Evolutionary conservation across 64 coral and sea anemone genomes (phyloP).

Genomic region (Exaiptasia diaphana): DNA sequence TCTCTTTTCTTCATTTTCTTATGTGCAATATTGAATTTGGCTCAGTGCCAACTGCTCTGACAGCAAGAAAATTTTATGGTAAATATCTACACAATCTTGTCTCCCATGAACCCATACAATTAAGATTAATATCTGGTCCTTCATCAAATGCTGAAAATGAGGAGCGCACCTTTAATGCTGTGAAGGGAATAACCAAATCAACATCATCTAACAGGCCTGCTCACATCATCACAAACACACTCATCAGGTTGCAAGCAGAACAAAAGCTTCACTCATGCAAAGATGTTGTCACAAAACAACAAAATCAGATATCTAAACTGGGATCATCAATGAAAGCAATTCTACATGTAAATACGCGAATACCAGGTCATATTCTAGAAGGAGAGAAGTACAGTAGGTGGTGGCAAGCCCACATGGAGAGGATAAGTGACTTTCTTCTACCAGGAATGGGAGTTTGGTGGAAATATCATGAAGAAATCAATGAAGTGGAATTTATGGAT

Average conservation of each 20-base stretch:
- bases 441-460: conserved; percentile 37
- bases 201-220: conserved; percentile 28
- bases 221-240: conserved; percentile 45
- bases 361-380: not conserved
- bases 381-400: not conserved
- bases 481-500: conserved; percentile 32
- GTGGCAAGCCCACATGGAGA: conserved; percentile 53
- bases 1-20: conserved; percentile 11
- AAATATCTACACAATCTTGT: conserved; percentile 46
- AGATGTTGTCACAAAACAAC: not conserved
- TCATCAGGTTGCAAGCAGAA: conserved; percentile 18
- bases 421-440: conserved; percentile 57
- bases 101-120: conserved; percentile 22
- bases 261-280: not conserved
- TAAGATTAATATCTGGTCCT: conserved; percentile 10
- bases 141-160: conserved; percentile 37
- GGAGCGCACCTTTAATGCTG: conserved; percentile 51
- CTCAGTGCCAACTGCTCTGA: conserved; percentile 7
- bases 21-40: conserved; percentile 17
- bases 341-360: not conserved
- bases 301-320: conserved; percentile 1
- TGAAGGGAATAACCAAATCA: conserved; percentile 31
- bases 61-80: conserved; percentile 59
- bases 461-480: conserved; percentile 12
- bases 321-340: not conserved